phyloP scores from a whole-genome alignment of 2,888 invertebrate species.

The Sepioteuthis lessoniana region DNA sequence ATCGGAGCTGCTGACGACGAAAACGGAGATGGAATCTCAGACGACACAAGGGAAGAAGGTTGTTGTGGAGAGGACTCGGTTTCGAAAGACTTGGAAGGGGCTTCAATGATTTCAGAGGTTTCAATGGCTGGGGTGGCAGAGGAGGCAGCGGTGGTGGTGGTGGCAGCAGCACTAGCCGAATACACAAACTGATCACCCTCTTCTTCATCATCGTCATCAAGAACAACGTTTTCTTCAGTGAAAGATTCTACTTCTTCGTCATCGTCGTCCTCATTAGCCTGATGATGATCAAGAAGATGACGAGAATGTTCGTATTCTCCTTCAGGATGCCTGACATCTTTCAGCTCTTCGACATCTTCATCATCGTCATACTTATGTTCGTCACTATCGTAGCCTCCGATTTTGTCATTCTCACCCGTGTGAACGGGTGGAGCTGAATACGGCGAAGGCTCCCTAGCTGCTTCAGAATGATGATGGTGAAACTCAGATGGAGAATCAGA shows the following conservation, averaged over 20 bases:
- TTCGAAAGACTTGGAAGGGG: neutral
- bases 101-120: neutral
- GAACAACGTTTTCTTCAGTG: conserved; percentile 34
- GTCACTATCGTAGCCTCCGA: conserved; percentile 41
- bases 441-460: neutral
- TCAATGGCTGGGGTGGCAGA: neutral
- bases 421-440: neutral
- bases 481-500: conserved; percentile 38
- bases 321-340: neutral
- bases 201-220: neutral
- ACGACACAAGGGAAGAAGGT: neutral
- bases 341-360: neutral
- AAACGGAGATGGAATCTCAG: neutral
- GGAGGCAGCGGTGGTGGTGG: neutral
- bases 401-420: neutral
- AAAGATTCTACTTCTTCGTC: conserved; percentile 34
- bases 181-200: conserved; percentile 35
- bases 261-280: neutral
- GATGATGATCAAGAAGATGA: neutral
- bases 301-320: neutral
- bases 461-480: neutral
- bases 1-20: neutral
- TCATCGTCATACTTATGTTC: conserved; percentile 17
- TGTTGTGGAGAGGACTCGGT: neutral
- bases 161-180: conserved; percentile 21